Evolutionary conservation across 2,888 invertebrate genomes (phyloP).

Genomic region (Apodemia duryi): DNA sequence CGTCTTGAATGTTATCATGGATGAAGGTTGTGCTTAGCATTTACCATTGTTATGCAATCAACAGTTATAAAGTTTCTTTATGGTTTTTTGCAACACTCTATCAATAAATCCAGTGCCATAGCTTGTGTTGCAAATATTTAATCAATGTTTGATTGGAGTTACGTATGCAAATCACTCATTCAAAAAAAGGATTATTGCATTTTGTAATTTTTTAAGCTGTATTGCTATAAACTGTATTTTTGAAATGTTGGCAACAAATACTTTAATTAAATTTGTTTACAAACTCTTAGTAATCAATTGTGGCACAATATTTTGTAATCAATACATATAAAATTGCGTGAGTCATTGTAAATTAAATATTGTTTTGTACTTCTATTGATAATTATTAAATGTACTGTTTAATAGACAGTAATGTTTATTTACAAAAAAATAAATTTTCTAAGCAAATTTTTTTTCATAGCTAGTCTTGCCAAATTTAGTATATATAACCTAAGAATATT

Average conservation of each 20-base stretch:
- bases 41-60: slow-evolving; percentile 72
- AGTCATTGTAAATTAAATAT: no score
- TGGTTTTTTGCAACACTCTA: slow-evolving; percentile 52
- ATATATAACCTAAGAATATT: slow-evolving; percentile 21
- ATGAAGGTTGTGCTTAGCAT: slow-evolving; percentile 56
- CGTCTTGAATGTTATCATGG: slow-evolving; percentile 37
- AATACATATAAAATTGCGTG: no score
- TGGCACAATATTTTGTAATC: no score
- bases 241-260: no score
- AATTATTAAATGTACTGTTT: no score
- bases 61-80: slow-evolving; percentile 67
- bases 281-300: no score
- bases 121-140: slow-evolving; percentile 43
- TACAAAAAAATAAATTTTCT: no score
- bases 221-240: no score
- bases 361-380: no score
- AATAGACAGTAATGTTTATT: no score
- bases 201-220: not conserved
- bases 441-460: no score
- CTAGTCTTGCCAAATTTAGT: slow-evolving; percentile 32
- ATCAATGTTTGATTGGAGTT: slow-evolving; percentile 59
- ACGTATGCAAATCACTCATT: slow-evolving; percentile 32
- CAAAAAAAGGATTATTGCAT: not conserved
- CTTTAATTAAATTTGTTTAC: no score
- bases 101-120: slow-evolving; percentile 51